Conservation (phyloP, 92 coral and sea anemone species). For the Porites evermanni region DNA sequence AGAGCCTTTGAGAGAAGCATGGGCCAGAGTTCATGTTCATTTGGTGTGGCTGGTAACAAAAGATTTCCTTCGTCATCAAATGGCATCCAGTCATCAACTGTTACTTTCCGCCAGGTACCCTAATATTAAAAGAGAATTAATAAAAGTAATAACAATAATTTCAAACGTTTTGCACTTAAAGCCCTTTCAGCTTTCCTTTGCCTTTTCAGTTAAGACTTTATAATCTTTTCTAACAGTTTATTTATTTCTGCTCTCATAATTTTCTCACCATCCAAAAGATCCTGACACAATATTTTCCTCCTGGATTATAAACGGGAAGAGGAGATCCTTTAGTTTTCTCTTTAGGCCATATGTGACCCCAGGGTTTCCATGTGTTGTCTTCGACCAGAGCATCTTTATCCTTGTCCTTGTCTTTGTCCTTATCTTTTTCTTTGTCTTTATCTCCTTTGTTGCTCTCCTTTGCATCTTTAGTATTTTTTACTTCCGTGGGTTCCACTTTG, state of each 20-base stretch:
- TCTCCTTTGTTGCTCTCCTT: conserved; percentile 79
- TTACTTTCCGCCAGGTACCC: conserved; percentile 97
- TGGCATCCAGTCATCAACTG: conserved; percentile 99
- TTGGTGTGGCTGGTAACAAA: conserved; percentile 83
- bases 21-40: conserved; percentile 95
- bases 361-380: conserved; percentile 95
- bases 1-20: conserved; percentile 95
- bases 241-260: no score
- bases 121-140: not conserved
- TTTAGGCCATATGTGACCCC: conserved; percentile 99
- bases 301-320: conserved; percentile 84
- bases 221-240: no score
- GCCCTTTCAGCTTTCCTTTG: no score
- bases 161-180: no score
- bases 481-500: conserved; percentile 75
- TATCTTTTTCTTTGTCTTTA: conserved; percentile 75
- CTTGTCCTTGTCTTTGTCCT: conserved; percentile 77
- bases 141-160: no score
- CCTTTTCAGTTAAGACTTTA: no score
- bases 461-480: conserved; percentile 54
- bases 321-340: conserved; percentile 89
- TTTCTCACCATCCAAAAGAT: conserved; percentile 92
- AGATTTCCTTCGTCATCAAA: conserved; percentile 92
- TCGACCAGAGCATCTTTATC: conserved; percentile 74
- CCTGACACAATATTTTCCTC: conserved; percentile 93